Conservation (phyloP, 2,113 vertebrate species). For the Proterorhinus semilunaris region DNA sequence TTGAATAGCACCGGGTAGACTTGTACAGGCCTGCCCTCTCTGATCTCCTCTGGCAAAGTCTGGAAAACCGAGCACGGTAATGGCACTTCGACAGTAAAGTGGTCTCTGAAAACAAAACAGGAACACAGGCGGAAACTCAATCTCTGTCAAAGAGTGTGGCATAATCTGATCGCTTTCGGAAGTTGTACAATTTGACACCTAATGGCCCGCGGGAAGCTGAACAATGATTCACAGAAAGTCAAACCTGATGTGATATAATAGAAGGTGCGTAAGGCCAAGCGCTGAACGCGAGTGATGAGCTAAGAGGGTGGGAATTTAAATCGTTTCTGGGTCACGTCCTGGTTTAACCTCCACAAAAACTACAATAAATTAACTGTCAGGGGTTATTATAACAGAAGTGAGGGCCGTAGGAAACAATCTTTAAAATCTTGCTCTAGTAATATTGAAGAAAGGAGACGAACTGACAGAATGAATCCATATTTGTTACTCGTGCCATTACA, state of each 20-base stretch:
- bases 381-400: too few species aligned
- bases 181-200: slow-evolving; percentile 23
- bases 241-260: neutral
- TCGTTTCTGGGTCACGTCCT: neutral
- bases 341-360: neutral
- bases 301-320: neutral
- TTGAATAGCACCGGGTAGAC: slow-evolving; percentile 94
- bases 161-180: slow-evolving; percentile 24
- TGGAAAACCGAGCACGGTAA: slow-evolving; percentile 88
- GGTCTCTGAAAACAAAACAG: slow-evolving; percentile 74
- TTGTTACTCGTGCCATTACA: too few species aligned
- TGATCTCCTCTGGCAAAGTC: slow-evolving; percentile 87
- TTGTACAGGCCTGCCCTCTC: slow-evolving; percentile 85
- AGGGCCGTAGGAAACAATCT: too few species aligned
- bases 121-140: slow-evolving; percentile 3
- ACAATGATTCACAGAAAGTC: neutral
- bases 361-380: too few species aligned
- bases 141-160: neutral
- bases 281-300: neutral
- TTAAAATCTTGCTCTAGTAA: too few species aligned
- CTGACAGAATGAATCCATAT: too few species aligned
- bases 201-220: slow-evolving; percentile 2
- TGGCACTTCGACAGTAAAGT: slow-evolving; percentile 90
- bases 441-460: too few species aligned
- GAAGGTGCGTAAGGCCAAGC: neutral